A percentile compares a stretch with the other conserved stretches of the same genome.
phyloP scores from a whole-genome alignment of 1,140 invertebrate species.

The Potamilus streckersoni region DNA sequence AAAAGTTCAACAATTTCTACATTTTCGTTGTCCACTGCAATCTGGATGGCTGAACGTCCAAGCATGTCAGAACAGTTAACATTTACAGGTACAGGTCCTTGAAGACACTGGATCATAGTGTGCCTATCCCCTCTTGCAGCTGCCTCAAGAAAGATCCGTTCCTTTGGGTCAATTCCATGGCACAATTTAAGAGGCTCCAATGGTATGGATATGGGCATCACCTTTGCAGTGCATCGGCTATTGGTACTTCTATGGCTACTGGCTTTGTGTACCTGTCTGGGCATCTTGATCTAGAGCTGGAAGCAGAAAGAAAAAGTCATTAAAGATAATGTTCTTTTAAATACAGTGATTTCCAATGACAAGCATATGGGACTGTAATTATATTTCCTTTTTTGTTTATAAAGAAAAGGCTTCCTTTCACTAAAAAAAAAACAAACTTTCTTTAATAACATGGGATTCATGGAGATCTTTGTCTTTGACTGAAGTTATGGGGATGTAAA shows the following conservation, averaged over 20 bases:
- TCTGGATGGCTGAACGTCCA: conserved; percentile 72
- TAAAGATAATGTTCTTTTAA: no score
- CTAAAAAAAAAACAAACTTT: no score
- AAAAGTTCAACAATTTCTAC: conserved; percentile 63
- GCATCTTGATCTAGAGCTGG: no score
- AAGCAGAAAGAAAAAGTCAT: no score
- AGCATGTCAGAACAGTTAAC: conserved; percentile 74
- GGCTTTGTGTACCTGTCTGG: no score
- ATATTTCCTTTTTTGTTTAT: no score
- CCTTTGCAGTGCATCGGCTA: conserved; percentile 21
- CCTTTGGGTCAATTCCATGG: conserved; percentile 67
- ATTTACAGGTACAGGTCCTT: conserved; percentile 69
- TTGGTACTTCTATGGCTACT: background rate
- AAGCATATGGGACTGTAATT: no score
- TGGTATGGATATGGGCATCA: conserved; percentile 48
- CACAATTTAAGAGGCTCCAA: conserved; percentile 59
- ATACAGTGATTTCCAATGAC: no score
- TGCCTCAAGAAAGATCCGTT: conserved; percentile 72
- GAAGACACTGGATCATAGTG: conserved; percentile 70
- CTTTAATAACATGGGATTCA: no score
- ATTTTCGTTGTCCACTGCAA: conserved; percentile 67
- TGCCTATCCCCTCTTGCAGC: conserved; percentile 72
- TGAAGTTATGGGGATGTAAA: no score
- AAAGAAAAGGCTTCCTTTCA: no score
- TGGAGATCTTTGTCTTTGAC: no score